A percentile compares a stretch with the other conserved stretches of the same genome.
Evolutionary conservation across 2,888 invertebrate genomes (phyloP).

Genomic region (Morpho deidamia): DNA sequence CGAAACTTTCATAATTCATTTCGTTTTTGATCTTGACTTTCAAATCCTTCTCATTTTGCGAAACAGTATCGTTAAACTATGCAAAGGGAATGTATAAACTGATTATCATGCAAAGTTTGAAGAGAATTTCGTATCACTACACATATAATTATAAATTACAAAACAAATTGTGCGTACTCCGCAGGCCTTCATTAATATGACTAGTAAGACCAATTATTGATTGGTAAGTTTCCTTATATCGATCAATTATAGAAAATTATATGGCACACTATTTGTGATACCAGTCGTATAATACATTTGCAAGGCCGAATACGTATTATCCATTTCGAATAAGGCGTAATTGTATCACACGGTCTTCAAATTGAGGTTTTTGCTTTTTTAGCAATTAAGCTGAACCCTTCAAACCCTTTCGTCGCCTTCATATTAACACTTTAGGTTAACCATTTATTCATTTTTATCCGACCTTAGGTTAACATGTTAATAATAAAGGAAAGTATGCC

Average conservation of each 20-base stretch:
- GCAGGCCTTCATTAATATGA: conserved; percentile 71
- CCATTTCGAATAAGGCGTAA: not conserved
- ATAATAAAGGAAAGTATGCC: too few species aligned
- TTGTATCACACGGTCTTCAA: not conserved
- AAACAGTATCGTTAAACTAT: conserved; percentile 37
- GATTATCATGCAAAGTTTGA: conserved; percentile 27
- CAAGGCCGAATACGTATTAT: not conserved
- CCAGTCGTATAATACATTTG: conserved; percentile 1
- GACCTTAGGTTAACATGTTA: too few species aligned
- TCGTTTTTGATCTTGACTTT: conserved; percentile 63
- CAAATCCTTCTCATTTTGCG: conserved; percentile 45
- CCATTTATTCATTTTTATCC: too few species aligned
- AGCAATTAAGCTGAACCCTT: too few species aligned
- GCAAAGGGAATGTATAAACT: conserved; percentile 65
- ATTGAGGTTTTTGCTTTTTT: too few species aligned
- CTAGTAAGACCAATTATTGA: conserved; percentile 52
- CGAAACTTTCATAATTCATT: conserved; percentile 55
- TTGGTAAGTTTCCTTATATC: conserved; percentile 17
- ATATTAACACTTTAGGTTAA: too few species aligned
- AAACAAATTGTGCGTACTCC: conserved; percentile 60
- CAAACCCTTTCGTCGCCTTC: too few species aligned
- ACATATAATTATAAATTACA: conserved; percentile 35
- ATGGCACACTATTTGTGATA: conserved; percentile 16
- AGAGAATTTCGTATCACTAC: conserved; percentile 21
- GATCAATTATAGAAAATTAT: conserved; percentile 2